Percentiles rank a stretch among this genome's conserved stretches.
Conservation (phyloP, 2,797 vertebrate species). For the Chiloscyllium punctatum region DNA sequence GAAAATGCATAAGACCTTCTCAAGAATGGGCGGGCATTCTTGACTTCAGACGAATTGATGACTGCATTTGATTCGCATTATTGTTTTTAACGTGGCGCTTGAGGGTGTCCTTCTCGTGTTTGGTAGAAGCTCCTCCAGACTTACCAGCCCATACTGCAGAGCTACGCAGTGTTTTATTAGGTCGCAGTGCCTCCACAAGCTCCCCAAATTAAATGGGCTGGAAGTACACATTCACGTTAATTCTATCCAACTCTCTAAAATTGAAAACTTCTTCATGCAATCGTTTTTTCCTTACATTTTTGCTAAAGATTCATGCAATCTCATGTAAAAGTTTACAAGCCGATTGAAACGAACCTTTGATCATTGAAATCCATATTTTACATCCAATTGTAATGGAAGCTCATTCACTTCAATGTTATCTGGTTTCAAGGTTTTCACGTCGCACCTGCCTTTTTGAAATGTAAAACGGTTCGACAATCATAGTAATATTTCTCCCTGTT, state of each 20-base stretch:
- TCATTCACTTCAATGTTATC: not conserved
- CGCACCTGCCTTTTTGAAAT: not conserved
- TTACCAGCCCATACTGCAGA: not conserved
- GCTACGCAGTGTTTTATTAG: not conserved
- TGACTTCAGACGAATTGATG: not conserved
- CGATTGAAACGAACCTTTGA: not conserved
- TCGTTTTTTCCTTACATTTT: not conserved
- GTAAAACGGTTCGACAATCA: not conserved
- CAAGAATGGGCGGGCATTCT: not conserved
- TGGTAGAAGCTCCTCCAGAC: not conserved
- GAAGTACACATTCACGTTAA: not conserved
- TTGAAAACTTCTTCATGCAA: not conserved
- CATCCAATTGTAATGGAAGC: not conserved
- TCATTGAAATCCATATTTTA: not conserved
- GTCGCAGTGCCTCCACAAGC: not conserved
- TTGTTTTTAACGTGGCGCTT: not conserved
- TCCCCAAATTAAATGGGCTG: not conserved
- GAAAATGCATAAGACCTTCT: not conserved
- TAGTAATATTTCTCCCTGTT: not conserved
- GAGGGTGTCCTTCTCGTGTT: not conserved
- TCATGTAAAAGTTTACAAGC: not conserved
- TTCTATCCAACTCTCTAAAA: not conserved
- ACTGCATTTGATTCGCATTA: not conserved
- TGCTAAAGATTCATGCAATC: not conserved
- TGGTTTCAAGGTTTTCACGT: not conserved